A percentile compares a stretch with the other conserved stretches of the same genome.
Conservation (phyloP, 2,797 vertebrate species). For the Poeciliopsis gracilis region DNA sequence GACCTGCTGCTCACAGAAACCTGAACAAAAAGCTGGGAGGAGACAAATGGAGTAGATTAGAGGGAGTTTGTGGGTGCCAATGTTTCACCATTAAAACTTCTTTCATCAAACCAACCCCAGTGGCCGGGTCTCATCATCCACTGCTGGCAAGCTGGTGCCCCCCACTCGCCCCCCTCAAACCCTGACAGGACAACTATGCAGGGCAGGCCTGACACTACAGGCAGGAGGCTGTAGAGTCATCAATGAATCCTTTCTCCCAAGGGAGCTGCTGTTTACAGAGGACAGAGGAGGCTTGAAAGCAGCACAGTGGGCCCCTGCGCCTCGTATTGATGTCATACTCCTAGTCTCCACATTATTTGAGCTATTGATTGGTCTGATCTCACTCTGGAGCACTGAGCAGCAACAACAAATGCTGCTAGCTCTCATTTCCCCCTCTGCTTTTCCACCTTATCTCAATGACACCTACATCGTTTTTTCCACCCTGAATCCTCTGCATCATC, state of each 20-base stretch:
- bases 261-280: slow-evolving; percentile 64
- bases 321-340: slow-evolving; percentile 63
- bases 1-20: not conserved
- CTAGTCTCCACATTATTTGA: slow-evolving; percentile 69
- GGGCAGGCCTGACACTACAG: slow-evolving; percentile 46
- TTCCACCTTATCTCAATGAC: slow-evolving; percentile 32
- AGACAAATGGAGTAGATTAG: not conserved
- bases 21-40: not conserved
- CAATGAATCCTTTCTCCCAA: slow-evolving; percentile 62
- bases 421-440: slow-evolving; percentile 4
- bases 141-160: not conserved
- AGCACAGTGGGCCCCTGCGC: slow-evolving; percentile 66
- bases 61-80: not conserved
- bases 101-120: not conserved
- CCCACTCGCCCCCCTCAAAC: not conserved
- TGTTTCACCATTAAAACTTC: not conserved
- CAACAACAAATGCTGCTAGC: slow-evolving; percentile 48
- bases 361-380: slow-evolving; percentile 76
- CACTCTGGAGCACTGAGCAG: slow-evolving; percentile 52
- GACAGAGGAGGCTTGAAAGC: slow-evolving; percentile 46
- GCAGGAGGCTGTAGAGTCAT: slow-evolving; percentile 34
- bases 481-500: slow-evolving; percentile 10
- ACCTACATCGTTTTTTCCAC: slow-evolving; percentile 28
- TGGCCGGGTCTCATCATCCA: not conserved
- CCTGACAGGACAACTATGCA: not conserved